phyloP scores from a whole-genome alignment of 2,888 invertebrate genomes.

The Eupsilia transversa region DNA sequence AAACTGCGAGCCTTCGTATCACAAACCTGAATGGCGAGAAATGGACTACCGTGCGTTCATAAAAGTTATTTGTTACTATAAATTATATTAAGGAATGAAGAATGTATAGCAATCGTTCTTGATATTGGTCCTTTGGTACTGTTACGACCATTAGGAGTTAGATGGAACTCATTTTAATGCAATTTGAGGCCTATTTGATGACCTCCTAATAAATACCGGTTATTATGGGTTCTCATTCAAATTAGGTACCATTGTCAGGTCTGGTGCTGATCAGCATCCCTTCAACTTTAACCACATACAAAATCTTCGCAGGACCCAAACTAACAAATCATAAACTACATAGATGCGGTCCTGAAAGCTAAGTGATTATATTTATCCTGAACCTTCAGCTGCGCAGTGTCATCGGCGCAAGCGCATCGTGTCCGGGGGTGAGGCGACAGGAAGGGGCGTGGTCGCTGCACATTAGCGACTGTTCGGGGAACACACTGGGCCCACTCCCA shows the following conservation, averaged over 20 bases:
- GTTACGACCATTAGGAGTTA: background rate
- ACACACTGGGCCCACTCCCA: conserved; percentile 70
- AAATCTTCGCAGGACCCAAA: conserved; percentile 15
- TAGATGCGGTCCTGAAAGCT: conserved; percentile 53
- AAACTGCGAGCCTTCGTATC: conserved; percentile 26
- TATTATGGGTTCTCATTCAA: background rate
- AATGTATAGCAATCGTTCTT: conserved; percentile 5
- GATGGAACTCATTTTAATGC: background rate
- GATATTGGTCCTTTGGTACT: background rate
- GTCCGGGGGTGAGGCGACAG: conserved; percentile 79
- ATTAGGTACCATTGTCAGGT: background rate
- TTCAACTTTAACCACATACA: background rate
- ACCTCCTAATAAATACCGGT: background rate
- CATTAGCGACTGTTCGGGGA: conserved; percentile 82
- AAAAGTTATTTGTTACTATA: conserved; percentile 13
- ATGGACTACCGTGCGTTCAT: conserved; percentile 18
- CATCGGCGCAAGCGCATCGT: conserved; percentile 60
- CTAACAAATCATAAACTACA: conserved; percentile 30
- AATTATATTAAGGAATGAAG: conserved; percentile 14
- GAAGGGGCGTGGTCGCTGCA: conserved; percentile 84
- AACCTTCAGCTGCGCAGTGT: conserved; percentile 65
- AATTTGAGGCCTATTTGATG: background rate
- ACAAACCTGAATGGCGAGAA: conserved; percentile 42
- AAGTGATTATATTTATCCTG: conserved; percentile 60
- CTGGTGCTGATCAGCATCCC: background rate